A percentile compares a stretch with the other conserved stretches of the same genome.
phyloP scores from a whole-genome alignment of 2,797 vertebrate species.

The Menidia menidia region DNA sequence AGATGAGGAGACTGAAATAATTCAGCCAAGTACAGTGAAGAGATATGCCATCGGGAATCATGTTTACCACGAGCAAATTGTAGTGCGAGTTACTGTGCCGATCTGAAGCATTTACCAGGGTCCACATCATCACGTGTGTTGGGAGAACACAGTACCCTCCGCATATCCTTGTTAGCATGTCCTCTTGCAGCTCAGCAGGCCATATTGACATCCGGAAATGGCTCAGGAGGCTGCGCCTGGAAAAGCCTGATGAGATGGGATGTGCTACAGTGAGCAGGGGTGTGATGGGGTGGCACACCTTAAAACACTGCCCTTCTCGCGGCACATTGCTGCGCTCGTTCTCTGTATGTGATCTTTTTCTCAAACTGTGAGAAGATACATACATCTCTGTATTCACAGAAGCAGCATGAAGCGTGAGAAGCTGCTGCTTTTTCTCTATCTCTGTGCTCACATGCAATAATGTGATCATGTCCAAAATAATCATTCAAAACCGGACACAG shows the following conservation, averaged over 20 bases:
- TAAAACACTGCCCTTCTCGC: conserved; percentile 60
- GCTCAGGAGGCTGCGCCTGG: conserved; percentile 70
- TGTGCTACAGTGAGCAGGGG: conserved; percentile 79
- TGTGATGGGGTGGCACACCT: conserved; percentile 64
- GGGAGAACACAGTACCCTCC: conserved; percentile 46
- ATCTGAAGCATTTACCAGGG: conserved; percentile 33
- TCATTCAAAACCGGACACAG: conserved; percentile 12
- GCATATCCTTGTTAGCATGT: conserved; percentile 80
- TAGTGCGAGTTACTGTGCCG: conserved; percentile 1
- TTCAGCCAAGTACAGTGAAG: conserved; percentile 1
- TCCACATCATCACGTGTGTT: conserved; percentile 35
- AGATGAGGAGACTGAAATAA: not conserved
- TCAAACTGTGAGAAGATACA: not conserved
- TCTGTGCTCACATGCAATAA: conserved; percentile 29
- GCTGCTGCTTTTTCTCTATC: conserved; percentile 30
- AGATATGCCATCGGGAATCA: not conserved
- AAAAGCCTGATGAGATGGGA: conserved; percentile 78
- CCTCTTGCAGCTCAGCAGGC: conserved; percentile 61
- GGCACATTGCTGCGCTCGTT: conserved; percentile 26
- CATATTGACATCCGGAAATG: conserved; percentile 52
- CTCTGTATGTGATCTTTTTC: conserved; percentile 64
- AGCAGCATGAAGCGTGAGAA: conserved; percentile 39
- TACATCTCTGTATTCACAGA: conserved; percentile 50
- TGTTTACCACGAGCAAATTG: not conserved
- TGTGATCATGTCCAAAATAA: conserved; percentile 6